Conservation (phyloP, 64 coral and sea anemone genomes). For the Dendrophyllia cribrosa region DNA sequence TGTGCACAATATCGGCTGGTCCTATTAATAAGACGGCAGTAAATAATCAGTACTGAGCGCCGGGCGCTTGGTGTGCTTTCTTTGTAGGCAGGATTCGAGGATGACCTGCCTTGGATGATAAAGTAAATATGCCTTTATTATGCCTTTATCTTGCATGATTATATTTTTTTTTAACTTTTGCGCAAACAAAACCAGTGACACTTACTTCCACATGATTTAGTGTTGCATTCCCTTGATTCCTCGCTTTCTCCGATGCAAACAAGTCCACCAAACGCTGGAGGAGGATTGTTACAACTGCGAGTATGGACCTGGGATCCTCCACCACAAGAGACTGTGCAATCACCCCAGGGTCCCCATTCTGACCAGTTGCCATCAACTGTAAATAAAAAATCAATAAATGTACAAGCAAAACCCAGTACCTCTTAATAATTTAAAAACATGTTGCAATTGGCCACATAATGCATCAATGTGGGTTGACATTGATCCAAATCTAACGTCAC, state of each 20-base stretch:
- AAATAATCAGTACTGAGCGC: not conserved
- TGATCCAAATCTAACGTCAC: too few species aligned
- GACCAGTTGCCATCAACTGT: conserved; percentile 51
- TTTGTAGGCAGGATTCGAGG: too few species aligned
- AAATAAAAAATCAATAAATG: not conserved
- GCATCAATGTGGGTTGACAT: too few species aligned
- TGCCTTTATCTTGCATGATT: too few species aligned
- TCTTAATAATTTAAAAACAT: too few species aligned
- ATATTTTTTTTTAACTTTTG: too few species aligned
- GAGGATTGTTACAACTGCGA: conserved; percentile 56
- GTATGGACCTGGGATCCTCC: conserved; percentile 36
- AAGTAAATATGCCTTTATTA: too few species aligned
- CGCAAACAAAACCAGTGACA: not conserved
- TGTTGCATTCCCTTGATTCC: conserved; percentile 45
- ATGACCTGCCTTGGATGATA: too few species aligned
- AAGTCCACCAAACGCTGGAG: conserved; percentile 22
- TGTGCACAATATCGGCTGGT: conserved; percentile 4
- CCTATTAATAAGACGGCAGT: not conserved
- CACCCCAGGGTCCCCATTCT: conserved; percentile 53
- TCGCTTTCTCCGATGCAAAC: conserved; percentile 46
- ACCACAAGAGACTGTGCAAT: conserved; percentile 58
- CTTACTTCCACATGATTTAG: conserved; percentile 49
- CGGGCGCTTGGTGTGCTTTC: too few species aligned
- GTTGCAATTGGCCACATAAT: too few species aligned
- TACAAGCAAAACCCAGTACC: too few species aligned